Conservation (phyloP, 2,797 vertebrate species). For the Catharus ustulatus region DNA sequence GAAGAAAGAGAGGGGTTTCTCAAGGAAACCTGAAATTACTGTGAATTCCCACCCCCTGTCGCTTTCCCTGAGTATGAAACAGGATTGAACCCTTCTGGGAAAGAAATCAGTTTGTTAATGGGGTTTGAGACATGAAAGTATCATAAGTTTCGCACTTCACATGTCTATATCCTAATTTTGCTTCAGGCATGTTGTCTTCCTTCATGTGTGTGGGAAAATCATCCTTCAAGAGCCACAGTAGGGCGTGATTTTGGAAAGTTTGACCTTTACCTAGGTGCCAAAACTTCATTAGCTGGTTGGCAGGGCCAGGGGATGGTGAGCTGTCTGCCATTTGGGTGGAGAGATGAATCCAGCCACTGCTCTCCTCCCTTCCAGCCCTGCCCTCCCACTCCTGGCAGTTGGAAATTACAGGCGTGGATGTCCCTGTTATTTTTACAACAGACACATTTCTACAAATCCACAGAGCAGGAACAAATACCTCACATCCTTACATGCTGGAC, state of each 20-base stretch:
- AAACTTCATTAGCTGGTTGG: not conserved
- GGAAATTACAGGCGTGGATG: not conserved
- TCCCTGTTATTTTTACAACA: not conserved
- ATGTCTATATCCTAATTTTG: not conserved
- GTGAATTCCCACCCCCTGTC: not conserved
- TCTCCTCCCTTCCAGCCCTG: not conserved
- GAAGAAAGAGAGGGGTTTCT: not conserved
- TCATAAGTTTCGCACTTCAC: not conserved
- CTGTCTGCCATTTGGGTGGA: not conserved
- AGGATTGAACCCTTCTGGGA: not conserved
- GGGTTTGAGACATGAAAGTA: not conserved
- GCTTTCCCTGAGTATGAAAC: not conserved
- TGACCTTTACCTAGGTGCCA: not conserved
- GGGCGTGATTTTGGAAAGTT: not conserved
- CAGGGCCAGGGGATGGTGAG: not conserved
- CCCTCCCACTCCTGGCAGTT: not conserved
- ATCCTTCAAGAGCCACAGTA: not conserved
- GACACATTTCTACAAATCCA: not conserved
- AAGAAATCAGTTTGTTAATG: not conserved
- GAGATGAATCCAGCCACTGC: accelerated
- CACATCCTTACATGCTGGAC: not conserved
- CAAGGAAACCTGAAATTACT: not conserved
- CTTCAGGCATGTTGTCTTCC: not conserved
- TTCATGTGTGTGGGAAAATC: not conserved
- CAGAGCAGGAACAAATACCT: not conserved